phyloP scores from a whole-genome alignment of 2,113 vertebrate genomes.

The Eptesicus fuscus region DNA sequence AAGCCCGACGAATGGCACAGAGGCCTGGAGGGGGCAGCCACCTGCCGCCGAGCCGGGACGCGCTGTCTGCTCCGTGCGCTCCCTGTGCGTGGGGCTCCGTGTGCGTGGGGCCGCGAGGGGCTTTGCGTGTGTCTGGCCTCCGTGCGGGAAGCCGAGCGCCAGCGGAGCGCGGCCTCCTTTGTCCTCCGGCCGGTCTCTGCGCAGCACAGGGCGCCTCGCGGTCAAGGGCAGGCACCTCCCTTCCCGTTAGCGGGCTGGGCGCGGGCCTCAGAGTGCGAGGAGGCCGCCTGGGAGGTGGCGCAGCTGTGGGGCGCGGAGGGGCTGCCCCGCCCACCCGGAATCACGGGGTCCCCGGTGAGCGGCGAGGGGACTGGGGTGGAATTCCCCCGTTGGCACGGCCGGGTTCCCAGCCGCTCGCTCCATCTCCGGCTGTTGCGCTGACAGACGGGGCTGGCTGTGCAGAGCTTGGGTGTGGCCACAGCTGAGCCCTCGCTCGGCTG shows the following conservation, averaged over 20 bases:
- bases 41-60: accelerated
- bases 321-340: accelerated
- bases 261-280: neutral
- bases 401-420: too few species aligned
- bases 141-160: constrained; percentile 7
- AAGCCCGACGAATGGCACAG: accelerated
- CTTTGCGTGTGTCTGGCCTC: constrained; percentile 23
- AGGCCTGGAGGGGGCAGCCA: neutral
- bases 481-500: neutral
- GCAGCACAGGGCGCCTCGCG: neutral
- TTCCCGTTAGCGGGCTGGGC: accelerated
- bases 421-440: neutral
- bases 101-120: constrained; percentile 66
- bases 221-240: constrained; percentile 28
- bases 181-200: constrained; percentile 29
- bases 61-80: neutral
- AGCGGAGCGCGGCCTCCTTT: constrained; percentile 50
- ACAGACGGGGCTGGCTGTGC: neutral
- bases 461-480: neutral
- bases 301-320: accelerated
- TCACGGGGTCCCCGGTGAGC: accelerated
- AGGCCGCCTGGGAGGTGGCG: accelerated
- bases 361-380: neutral
- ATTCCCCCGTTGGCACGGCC: accelerated
- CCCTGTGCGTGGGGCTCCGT: constrained; percentile 68